These are phyloP conservation scores for Sebastes hopkinsi DNA, from an alignment of 2,797 vertebrate species.

Conservation along the genomic window DNA sequence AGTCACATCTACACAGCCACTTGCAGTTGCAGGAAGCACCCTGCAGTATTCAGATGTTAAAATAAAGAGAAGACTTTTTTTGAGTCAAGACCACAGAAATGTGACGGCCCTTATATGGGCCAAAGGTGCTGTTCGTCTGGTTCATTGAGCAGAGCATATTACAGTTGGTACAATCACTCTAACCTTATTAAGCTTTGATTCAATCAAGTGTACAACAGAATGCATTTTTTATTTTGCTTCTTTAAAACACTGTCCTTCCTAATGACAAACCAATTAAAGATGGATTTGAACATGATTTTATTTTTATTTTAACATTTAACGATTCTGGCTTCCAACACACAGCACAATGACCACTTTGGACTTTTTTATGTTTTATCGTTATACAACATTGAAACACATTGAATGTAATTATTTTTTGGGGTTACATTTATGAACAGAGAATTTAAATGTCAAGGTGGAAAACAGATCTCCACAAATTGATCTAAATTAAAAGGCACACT, in stretches of 20 bases:
- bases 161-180: neutral
- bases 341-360: neutral
- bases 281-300: neutral
- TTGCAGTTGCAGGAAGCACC: neutral
- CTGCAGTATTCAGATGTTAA: neutral
- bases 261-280: neutral
- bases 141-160: neutral
- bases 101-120: neutral
- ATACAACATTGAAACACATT: neutral
- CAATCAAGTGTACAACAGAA: neutral
- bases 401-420: neutral
- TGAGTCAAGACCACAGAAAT: neutral
- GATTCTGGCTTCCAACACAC: neutral
- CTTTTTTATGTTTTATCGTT: neutral
- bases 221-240: neutral
- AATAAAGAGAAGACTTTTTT: neutral
- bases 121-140: neutral
- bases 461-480: neutral
- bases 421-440: neutral
- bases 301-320: neutral
- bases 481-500: neutral
- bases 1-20: neutral
- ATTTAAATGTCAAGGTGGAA: neutral
- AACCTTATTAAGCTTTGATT: neutral
- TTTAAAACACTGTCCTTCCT: neutral